Evolutionary conservation across 1,140 invertebrate genomes (phyloP).

Genomic region (Anoplophora glabripennis): DNA sequence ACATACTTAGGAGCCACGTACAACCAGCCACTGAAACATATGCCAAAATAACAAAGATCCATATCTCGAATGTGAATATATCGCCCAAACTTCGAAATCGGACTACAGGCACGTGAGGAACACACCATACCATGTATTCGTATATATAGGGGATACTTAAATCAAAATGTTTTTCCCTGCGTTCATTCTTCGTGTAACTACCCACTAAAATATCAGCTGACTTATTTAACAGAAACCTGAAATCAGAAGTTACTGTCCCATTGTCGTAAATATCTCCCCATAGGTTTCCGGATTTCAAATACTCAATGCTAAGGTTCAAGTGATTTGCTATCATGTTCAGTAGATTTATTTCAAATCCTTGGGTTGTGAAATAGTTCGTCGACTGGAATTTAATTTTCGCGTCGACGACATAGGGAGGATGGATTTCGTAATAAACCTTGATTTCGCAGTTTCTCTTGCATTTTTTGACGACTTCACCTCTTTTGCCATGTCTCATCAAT

Average conservation of each 20-base stretch:
- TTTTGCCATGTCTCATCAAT: not conserved
- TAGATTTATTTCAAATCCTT: not conserved
- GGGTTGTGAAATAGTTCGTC: not conserved
- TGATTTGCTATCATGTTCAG: conserved; percentile 8
- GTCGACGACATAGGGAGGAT: conserved; percentile 2
- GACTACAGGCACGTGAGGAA: conserved; percentile 3
- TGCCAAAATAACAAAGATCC: not conserved
- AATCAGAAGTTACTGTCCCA: not conserved
- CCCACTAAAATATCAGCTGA: not conserved
- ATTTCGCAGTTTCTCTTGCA: conserved; percentile 4
- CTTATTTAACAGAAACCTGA: not conserved
- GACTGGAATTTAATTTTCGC: not conserved
- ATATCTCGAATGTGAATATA: not conserved
- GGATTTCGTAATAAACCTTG: not conserved
- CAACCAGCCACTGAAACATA: conserved; percentile 1
- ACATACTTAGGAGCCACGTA: conserved; percentile 3
- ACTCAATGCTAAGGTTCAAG: conserved; percentile 2
- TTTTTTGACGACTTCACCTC: not conserved
- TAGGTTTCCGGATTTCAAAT: not conserved
- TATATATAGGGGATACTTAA: conserved; percentile 8
- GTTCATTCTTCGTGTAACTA: not conserved
- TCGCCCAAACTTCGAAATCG: not conserved
- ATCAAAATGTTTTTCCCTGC: not conserved
- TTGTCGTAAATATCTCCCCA: conserved; percentile 3
- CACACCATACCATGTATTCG: conserved; percentile 10